Base-by-base conservation (phyloP, 2,888 invertebrate species). In the Lycocerus yunnanus region DNA sequence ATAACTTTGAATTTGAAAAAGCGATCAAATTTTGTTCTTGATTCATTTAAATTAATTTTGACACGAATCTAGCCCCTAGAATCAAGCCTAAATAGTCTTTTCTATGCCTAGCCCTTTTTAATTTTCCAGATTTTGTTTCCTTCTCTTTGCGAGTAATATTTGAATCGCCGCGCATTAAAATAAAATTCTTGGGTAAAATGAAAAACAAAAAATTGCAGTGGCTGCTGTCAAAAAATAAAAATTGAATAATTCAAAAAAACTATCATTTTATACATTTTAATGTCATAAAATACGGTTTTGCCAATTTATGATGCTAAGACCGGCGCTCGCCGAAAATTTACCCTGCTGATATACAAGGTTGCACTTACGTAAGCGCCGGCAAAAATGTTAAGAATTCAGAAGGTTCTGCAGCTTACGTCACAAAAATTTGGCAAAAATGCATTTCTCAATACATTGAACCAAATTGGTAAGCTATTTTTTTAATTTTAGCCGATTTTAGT, bases 281-380 rank as follows among this genome's bases (percentile, higher is more conserved):
- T 43, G 43, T 8, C n/a, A 43, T n/a, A 43, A 43, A n/a, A n/a
- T 43, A n/a, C n/a, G 6, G 6, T 43, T 43, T 43, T 6, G 6
- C 43, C 5, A 6, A n/a, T 43, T 43, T 43, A 43, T 43, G 43
- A 43, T 43, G 43, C n/a, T 43, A 43, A n/a, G n/a, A 43, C n/a
- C 43, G 43, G 43, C n/a, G n/a, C 43, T n/a, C n/a, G 0, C 43
- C n/a, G 43, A 43, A 43, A 43, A 43, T 5, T 3, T 43, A 43
- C n/a, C 43, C n/a, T 43, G n/a, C 5, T 43, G 43, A 43, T n/a
- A n/a, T n/a, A n/a, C n/a, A n/a, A 43, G 43, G n/a, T 43, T n/a
- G 43, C n/a, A n/a, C n/a, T 80, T 78, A 79, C 78, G 73, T 78
- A 79, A 78, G 74, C 66, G 73, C 78, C 79, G 78, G 80, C 75